Base-by-base conservation (phyloP, 1,140 invertebrate genomes). In the Musca domestica region DNA sequence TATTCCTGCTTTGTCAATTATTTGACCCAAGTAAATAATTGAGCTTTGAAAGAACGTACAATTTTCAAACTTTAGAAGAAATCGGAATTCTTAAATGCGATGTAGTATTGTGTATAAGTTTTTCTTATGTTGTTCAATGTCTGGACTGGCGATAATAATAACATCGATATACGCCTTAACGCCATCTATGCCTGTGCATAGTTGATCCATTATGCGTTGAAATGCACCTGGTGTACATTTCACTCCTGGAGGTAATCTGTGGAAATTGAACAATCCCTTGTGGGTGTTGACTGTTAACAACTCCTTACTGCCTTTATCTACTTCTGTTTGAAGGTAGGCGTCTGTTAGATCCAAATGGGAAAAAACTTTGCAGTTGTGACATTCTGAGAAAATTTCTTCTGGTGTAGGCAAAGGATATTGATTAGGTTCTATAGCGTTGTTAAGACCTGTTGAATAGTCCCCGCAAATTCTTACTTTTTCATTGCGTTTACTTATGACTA, bases 371-470 rank as follows among this genome's bases (percentile, higher is more conserved):
- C 20, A 54, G 22, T 15, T 54, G 22, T n/a, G 48, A 2, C 67
- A n/a, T 23, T 61, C 25, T 58, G 25, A 25, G 27, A 30, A 58
- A 15, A 6, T 27, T 30, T 56, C 23, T 6, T 56, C 22, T 25
- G 23, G 22, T 25, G 22, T 27, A 14, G 52, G 23, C 10, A 56
- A 19, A 15, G 72, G 71, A 30, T 67, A 63, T 14, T 72, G 69
- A 56, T 69, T 66, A 1, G 47, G 15, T 17, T 68, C 48, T 14
- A 72, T 10, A 3, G 48, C 23, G 19, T 68, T 20, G 15, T 75
- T 66, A 10, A 66, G 63, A 0, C 52, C 66, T 0, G 61, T 48
- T 20, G 49, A 66, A 20, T 66, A 77, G 70, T 80, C 76, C 15
- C 67, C 74, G 66, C 68, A 81, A 30, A 30, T 30, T 30, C 27